A percentile compares a stretch with the other conserved stretches of the same genome.
Evolutionary conservation across 30 jellyfish, hydroid and myxozoan genomes (phyloP).

Genomic region (Pseudorhiza aurosa): DNA sequence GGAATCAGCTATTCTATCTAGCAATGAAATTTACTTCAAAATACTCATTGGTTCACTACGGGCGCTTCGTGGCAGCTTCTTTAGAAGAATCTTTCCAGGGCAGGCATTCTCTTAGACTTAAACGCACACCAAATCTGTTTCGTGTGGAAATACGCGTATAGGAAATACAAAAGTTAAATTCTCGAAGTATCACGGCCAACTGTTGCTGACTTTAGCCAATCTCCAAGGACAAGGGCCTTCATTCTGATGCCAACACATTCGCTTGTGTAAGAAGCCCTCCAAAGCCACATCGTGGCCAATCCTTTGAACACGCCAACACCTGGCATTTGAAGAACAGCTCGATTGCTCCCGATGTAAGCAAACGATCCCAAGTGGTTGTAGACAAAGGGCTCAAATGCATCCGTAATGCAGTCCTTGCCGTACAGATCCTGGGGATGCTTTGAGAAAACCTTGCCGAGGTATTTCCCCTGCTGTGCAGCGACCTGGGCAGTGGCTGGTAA

Average conservation of each 20-base stretch:
- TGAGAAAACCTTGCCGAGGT: constrained; percentile 82
- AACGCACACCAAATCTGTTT: too few species aligned
- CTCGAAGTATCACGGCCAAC: constrained; percentile 96
- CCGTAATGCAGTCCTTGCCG: constrained; percentile 20
- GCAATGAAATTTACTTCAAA: too few species aligned
- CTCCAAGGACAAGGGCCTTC: constrained; percentile 86
- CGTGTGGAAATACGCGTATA: too few species aligned
- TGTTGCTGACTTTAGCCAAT: constrained; percentile 86
- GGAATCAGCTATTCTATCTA: too few species aligned
- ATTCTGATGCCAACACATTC: constrained; percentile 85
- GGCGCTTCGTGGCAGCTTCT: too few species aligned
- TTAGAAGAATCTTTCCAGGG: too few species aligned
- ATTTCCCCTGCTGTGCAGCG: constrained; percentile 94
- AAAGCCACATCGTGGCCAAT: constrained; percentile 91
- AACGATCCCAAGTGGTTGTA: constrained; percentile 90
- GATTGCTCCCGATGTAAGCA: constrained; percentile 90
- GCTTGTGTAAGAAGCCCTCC: constrained; percentile 95
- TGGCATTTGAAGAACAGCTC: constrained; percentile 92
- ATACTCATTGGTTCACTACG: too few species aligned
- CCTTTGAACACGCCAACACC: constrained; percentile 84
- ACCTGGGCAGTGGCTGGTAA: constrained; percentile 97
- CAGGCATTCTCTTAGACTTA: too few species aligned
- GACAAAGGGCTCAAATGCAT: constrained; percentile 64
- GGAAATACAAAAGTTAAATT: too few species aligned
- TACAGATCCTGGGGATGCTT: constrained; percentile 23